Base-by-base conservation (phyloP, 2,113 vertebrate species). In the Hemibates koningsi region DNA sequence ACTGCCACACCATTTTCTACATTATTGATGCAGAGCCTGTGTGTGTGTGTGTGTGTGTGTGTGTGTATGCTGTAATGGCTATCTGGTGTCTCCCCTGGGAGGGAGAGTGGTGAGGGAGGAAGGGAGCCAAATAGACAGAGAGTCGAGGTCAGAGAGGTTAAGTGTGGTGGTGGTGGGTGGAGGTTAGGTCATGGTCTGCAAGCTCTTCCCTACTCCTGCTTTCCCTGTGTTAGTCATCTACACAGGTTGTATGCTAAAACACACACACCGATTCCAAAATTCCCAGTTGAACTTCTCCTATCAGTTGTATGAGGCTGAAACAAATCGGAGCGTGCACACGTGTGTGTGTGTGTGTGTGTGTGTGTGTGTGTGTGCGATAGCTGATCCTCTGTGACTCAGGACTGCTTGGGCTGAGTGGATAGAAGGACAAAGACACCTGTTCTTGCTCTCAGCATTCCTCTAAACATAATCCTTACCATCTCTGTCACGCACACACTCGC, bases 81-180 rank as follows among this genome's bases (percentile, higher is more conserved):
- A 96, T 97, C 96, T 95, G 90, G 95, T 96, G 93, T 96, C 95
- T 93, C 94, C 94, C 92, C 41, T 27, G 89, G 94, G 86, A 93
- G 86, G 87, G 80, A 83, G 78, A 41, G 52, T 85, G 61, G 78
- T 34, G 53, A 91, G 66, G 78, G 81, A 84, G 86, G 68, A 88
- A 68, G 87, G 57, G 56, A 93, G 85, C 88, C 59, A 92, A 83
- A 93, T 83, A 91, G 92, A 93, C 90, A 89, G 89, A 92, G 92
- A 93, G 91, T 89, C 29, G 91, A 96, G 96, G 96, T 96, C 96
- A 95, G 17, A 86, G 89, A 95, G 96, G 96, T 96, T 96, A 97
- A 96, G 96, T 96, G 91, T 92, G 95, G 93, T 87, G 91, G 63
- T 84, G 91, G 63, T 84, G 90, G 29, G 84, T 82, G 86, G 87